Conservation (phyloP, 2,113 vertebrate genomes). For the Anseranas semipalmata region DNA sequence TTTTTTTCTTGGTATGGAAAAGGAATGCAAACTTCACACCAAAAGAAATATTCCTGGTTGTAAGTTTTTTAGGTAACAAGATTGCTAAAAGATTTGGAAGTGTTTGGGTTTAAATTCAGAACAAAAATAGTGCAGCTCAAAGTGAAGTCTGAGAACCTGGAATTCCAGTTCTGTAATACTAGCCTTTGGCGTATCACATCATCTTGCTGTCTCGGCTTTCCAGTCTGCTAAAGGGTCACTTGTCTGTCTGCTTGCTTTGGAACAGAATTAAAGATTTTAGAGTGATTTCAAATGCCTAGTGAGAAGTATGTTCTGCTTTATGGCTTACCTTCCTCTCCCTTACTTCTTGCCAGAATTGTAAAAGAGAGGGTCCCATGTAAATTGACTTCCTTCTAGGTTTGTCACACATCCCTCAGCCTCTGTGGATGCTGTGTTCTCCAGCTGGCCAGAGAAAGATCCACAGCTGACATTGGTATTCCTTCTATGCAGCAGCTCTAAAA, state of each 20-base stretch:
- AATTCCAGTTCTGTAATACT: neutral
- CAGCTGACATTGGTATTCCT: neutral
- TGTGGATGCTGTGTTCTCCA: neutral
- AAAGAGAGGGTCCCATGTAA: neutral
- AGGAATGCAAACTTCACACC: neutral
- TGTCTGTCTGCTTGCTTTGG: neutral
- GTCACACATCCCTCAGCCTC: accelerated
- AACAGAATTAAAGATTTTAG: neutral
- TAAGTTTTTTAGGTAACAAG: neutral
- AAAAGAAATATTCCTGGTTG: neutral
- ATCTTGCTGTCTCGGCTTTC: neutral
- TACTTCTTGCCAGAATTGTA: neutral
- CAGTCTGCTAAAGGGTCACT: neutral
- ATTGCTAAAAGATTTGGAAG: neutral
- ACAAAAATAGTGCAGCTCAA: neutral
- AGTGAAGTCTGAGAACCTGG: neutral
- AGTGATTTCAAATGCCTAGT: neutral
- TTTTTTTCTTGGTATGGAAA: no score
- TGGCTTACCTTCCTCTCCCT: neutral
- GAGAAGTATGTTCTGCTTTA: neutral
- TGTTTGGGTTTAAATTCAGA: neutral
- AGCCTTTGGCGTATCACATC: neutral
- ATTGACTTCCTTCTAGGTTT: neutral
- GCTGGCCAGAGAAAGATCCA: neutral
- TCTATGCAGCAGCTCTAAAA: neutral